phyloP scores from a whole-genome alignment of 2,797 vertebrate species.

The Margarornis squamiger region DNA sequence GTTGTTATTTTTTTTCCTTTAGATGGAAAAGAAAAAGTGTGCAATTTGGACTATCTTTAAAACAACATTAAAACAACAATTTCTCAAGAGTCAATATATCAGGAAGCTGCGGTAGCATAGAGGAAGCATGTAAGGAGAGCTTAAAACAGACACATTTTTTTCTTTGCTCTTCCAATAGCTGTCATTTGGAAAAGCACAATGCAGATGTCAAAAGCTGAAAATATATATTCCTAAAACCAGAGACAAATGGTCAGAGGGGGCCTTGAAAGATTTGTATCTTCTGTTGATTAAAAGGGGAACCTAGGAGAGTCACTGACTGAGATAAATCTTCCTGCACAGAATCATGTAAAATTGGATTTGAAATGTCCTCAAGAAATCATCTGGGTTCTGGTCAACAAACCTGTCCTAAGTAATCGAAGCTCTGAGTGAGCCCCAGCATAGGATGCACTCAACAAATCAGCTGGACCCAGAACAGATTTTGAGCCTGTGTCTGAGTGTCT shows the following conservation, averaged over 20 bases:
- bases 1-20: neutral
- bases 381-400: neutral
- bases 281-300: neutral
- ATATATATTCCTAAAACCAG: neutral
- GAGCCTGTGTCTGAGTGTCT: neutral
- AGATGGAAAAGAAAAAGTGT: neutral
- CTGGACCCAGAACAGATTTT: neutral
- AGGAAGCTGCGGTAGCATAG: neutral
- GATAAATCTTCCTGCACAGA: neutral
- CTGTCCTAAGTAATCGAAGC: neutral
- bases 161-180: neutral
- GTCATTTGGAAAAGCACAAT: neutral
- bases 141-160: neutral
- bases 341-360: neutral
- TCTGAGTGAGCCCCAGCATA: rapidly evolving
- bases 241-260: neutral
- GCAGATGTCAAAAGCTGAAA: neutral
- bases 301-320: neutral
- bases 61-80: neutral
- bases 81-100: rapidly evolving
- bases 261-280: neutral
- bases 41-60: neutral
- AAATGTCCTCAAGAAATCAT: neutral
- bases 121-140: neutral
- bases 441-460: neutral